Evolutionary conservation across 1,140 invertebrate species (phyloP).

Genomic region (silkworm (Bombyx mori)): ASM3026992v2 NC_085115.1:8274001-8274500

Average conservation of each 20-base stretch:
- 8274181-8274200: constrained; percentile 64
- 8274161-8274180: constrained; percentile 44
- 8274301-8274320: background rate
- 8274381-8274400: no score
- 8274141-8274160: constrained; percentile 41
- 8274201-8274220: constrained; percentile 65
- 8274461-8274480: no score
- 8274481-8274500: no score
- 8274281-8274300: constrained; percentile 24
- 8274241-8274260: constrained; percentile 55
- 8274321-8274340: constrained; percentile 1
- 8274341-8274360: no score
- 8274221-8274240: constrained; percentile 66
- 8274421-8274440: no score
- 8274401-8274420: no score
- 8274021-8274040: no score
- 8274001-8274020: no score
- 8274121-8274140: constrained; percentile 24
- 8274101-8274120: constrained; percentile 22
- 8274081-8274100: background rate
- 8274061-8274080: background rate
- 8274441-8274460: no score
- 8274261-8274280: constrained; percentile 43
- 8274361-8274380: no score
- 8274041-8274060: no score